A percentile compares a stretch with the other conserved stretches of the same genome.
These are phyloP conservation scores for Cabera pusaria DNA, from an alignment of 2,888 invertebrate species.

Conservation along the genomic window DNA sequence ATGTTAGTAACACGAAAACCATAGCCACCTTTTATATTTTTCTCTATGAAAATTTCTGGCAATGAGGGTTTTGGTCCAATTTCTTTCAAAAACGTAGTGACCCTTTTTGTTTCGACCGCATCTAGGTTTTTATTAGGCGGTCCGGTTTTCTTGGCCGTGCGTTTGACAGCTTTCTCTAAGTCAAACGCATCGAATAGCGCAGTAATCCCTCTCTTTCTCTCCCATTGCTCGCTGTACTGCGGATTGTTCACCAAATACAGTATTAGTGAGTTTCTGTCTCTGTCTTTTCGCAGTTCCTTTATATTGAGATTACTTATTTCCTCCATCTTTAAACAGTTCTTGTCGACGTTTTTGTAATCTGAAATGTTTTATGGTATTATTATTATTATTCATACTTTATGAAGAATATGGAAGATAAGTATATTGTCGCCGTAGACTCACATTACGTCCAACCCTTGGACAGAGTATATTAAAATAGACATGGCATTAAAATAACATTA, in stretches of 20 bases:
- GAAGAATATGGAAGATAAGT: no score
- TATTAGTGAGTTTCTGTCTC: constrained; percentile 58
- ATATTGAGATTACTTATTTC: constrained; percentile 62
- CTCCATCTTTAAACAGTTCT: constrained; percentile 55
- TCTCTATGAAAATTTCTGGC: constrained; percentile 37
- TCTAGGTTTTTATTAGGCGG: constrained; percentile 6
- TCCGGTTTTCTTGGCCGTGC: constrained; percentile 39
- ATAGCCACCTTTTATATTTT: no score
- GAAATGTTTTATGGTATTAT: no score
- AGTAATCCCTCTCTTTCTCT: constrained; percentile 48
- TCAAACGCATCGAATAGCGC: constrained; percentile 54
- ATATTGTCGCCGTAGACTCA: no score
- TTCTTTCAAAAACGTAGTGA: constrained; percentile 44
- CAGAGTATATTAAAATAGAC: no score
- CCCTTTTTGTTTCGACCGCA: no score
- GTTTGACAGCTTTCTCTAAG: constrained; percentile 53
- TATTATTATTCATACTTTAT: no score
- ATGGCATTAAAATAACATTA: no score
- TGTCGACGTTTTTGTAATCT: constrained; percentile 59
- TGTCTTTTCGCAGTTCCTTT: constrained; percentile 52
- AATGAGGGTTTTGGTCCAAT: constrained; percentile 45
- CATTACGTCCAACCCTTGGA: no score
- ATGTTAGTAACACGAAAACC: constrained; percentile 11
- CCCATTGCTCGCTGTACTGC: constrained; percentile 51
- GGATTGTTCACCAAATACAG: constrained; percentile 61